Evolutionary conservation across 2,113 vertebrate genomes (phyloP).

Genomic region (Trachemys scripta): DNA sequence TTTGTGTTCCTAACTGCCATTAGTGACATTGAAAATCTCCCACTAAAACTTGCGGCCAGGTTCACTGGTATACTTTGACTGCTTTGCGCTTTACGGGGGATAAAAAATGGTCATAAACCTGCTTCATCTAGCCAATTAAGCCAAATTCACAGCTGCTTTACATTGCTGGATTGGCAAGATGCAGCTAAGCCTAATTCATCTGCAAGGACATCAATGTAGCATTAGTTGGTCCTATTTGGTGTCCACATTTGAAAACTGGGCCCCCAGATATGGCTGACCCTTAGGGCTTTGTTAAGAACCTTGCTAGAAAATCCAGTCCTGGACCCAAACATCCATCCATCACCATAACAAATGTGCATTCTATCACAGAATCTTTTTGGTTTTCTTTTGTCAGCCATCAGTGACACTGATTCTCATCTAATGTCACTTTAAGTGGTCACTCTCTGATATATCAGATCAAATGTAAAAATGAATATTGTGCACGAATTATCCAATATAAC

Average conservation of each 20-base stretch:
- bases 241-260: not conserved
- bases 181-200: not conserved
- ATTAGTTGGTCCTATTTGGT: not conserved
- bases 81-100: not conserved
- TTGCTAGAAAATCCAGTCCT: not conserved
- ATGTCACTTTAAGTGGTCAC: not conserved
- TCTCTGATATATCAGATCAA: not conserved
- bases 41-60: not conserved
- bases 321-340: not conserved
- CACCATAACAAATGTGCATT: not conserved
- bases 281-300: not conserved
- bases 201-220: not conserved
- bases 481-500: not conserved
- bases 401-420: not conserved
- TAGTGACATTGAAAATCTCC: not conserved
- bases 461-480: slow-evolving; percentile 8
- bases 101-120: not conserved
- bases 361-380: not conserved
- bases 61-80: not conserved
- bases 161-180: not conserved
- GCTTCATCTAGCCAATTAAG: not conserved
- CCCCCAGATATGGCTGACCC: not conserved
- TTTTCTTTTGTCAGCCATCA: not conserved
- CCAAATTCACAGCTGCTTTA: not conserved
- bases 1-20: not conserved